phyloP scores from a whole-genome alignment of 2,888 invertebrate species.

The Hypena proboscidalis region DNA sequence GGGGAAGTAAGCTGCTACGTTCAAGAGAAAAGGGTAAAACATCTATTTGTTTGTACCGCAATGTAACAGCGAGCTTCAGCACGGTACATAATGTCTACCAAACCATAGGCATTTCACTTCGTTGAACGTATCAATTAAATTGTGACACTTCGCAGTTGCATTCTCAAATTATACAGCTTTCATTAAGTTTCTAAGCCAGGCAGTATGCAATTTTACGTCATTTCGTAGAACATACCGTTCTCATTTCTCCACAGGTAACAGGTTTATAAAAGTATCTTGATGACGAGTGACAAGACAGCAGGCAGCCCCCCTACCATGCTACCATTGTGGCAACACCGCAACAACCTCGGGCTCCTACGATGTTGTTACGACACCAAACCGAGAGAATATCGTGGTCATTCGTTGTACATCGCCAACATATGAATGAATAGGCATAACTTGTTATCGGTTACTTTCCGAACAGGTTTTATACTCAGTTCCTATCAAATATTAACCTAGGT shows the following conservation, averaged over 20 bases:
- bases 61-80: too few species aligned
- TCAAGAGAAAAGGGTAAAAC: too few species aligned
- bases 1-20: too few species aligned
- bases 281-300: neutral
- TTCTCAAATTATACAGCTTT: too few species aligned
- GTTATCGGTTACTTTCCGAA: neutral
- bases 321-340: neutral
- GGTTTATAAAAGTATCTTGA: constrained; percentile 3
- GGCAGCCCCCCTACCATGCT: neutral
- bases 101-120: neutral
- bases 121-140: too few species aligned
- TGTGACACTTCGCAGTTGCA: too few species aligned
- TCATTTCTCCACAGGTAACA: constrained; percentile 4
- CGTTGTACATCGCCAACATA: constrained; percentile 1
- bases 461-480: too few species aligned
- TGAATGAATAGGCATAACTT: constrained; percentile 1
- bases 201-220: neutral
- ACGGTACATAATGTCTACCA: too few species aligned
- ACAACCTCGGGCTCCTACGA: constrained; percentile 6
- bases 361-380: constrained; percentile 7
- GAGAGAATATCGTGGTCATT: constrained; percentile 1
- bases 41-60: too few species aligned
- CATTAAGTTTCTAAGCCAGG: too few species aligned
- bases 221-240: neutral
- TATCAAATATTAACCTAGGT: too few species aligned